A percentile compares a stretch with the other conserved stretches of the same genome.
Conservation (phyloP, 2,113 vertebrate species). For the Hippocampus abdominalis region DNA sequence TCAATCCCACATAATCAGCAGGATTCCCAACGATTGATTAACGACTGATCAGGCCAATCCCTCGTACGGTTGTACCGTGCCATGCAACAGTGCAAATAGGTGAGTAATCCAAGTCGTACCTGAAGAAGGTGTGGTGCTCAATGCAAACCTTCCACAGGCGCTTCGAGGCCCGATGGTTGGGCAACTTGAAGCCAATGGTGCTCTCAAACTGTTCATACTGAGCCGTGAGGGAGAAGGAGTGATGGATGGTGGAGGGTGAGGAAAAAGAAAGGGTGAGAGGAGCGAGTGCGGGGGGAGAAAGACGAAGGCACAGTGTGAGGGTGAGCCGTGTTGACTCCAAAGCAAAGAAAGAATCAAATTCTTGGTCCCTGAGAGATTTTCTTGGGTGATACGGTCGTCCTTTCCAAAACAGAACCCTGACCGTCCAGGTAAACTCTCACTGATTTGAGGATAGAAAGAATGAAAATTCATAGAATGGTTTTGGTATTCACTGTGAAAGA, state of each 20-base stretch:
- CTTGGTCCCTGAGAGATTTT: slow-evolving; percentile 28
- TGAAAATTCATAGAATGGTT: slow-evolving; percentile 33
- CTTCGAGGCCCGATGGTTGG: slow-evolving; percentile 97
- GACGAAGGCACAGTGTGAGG: slow-evolving; percentile 29
- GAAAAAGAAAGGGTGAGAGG: slow-evolving; percentile 41
- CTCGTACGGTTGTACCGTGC: slow-evolving; percentile 1
- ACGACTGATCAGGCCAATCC: not conserved
- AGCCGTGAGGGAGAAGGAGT: slow-evolving; percentile 37
- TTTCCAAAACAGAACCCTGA: slow-evolving; percentile 22
- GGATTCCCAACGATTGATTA: not conserved
- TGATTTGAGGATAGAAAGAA: slow-evolving; percentile 32
- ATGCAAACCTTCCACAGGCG: slow-evolving; percentile 99
- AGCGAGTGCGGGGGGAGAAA: slow-evolving; percentile 31
- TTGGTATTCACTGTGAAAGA: slow-evolving; percentile 7
- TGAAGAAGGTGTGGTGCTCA: slow-evolving; percentile 99
- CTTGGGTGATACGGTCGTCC: slow-evolving; percentile 6
- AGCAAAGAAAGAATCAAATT: slow-evolving; percentile 46
- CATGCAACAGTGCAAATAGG: slow-evolving; percentile 14
- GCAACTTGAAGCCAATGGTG: slow-evolving; percentile 99
- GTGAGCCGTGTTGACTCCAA: slow-evolving; percentile 49
- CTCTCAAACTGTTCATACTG: slow-evolving; percentile 99
- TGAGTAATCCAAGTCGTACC: slow-evolving; percentile 69
- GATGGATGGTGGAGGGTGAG: slow-evolving; percentile 15
- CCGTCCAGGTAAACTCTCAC: slow-evolving; percentile 29
- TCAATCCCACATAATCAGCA: not conserved